A percentile compares a stretch with the other conserved stretches of the same genome.
These are phyloP conservation scores for Argopecten irradians DNA, from an alignment of 1,140 invertebrate genomes.

Conservation along the genomic window DNA sequence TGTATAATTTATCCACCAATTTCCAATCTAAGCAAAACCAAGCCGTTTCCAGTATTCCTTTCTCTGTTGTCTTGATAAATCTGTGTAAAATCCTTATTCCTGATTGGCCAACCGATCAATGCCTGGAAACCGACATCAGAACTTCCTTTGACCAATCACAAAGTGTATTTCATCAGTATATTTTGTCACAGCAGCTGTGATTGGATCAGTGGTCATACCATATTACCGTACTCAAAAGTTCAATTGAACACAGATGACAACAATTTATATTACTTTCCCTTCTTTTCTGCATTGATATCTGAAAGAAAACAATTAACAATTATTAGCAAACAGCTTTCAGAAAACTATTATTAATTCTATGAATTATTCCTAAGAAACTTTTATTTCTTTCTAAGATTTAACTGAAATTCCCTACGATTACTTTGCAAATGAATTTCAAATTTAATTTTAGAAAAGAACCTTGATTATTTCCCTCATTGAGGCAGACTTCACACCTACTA, in stretches of 20 bases:
- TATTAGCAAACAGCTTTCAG: too few relatives aligned
- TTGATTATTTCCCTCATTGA: background rate
- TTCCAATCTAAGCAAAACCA: too few relatives aligned
- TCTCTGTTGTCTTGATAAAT: background rate
- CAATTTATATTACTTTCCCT: background rate
- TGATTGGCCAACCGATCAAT: background rate
- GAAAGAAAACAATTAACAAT: conserved; percentile 1
- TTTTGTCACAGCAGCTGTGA: background rate
- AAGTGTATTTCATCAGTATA: background rate
- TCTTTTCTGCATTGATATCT: background rate
- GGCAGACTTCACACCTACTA: background rate
- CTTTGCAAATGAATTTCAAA: too few relatives aligned
- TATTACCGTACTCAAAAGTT: background rate
- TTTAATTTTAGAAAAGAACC: too few relatives aligned
- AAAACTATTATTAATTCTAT: too few relatives aligned
- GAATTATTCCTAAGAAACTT: background rate
- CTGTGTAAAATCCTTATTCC: background rate
- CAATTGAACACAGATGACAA: background rate
- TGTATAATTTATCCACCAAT: too few relatives aligned
- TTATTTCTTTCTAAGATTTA: too few relatives aligned
- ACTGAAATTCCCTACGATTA: too few relatives aligned
- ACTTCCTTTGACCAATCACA: background rate
- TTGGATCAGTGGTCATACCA: background rate
- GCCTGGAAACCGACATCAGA: background rate
- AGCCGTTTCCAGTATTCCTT: background rate